These are phyloP conservation scores for Diachrysia chrysitis DNA, from an alignment of 2,888 invertebrate genomes.

Conservation along the genomic window DNA sequence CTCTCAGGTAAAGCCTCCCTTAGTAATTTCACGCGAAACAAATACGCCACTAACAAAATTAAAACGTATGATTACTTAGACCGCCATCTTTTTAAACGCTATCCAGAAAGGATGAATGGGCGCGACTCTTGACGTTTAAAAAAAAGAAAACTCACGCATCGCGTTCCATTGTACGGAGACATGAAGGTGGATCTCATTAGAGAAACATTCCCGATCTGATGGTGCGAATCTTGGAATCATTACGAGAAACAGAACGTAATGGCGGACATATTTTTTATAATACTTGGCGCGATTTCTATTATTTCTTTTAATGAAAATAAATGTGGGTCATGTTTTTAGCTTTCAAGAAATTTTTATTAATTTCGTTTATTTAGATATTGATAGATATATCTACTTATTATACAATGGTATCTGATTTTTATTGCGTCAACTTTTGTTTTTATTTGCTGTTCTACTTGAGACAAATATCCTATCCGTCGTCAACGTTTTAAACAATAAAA, in stretches of 20 bases:
- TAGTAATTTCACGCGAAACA: conserved; percentile 33
- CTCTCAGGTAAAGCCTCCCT: conserved; percentile 11
- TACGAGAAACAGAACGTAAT: conserved; percentile 78
- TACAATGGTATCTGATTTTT: no score
- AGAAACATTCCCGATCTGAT: conserved; percentile 82
- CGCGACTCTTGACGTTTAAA: conserved; percentile 81
- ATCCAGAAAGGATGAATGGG: conserved; percentile 78
- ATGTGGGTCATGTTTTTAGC: conserved; percentile 39
- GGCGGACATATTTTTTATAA: conserved; percentile 50
- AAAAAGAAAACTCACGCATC: conserved; percentile 83
- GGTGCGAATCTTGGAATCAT: conserved; percentile 88
- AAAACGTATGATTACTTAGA: conserved; percentile 85
- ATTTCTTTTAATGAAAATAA: conserved; percentile 13
- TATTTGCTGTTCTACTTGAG: no score
- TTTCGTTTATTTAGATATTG: background rate
- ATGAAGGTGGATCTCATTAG: conserved; percentile 88
- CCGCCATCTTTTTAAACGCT: conserved; percentile 84
- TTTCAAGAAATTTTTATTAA: conserved; percentile 13
- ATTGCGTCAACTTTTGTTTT: no score
- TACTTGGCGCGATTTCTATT: conserved; percentile 29
- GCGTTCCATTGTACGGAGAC: conserved; percentile 85
- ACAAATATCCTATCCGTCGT: no score
- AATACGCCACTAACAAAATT: conserved; percentile 67
- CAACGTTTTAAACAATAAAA: no score
- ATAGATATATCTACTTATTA: no score